A percentile compares a stretch with the other conserved stretches of the same genome.
phyloP scores from a whole-genome alignment of 2,888 invertebrate genomes.

The Nomada fucata region DNA sequence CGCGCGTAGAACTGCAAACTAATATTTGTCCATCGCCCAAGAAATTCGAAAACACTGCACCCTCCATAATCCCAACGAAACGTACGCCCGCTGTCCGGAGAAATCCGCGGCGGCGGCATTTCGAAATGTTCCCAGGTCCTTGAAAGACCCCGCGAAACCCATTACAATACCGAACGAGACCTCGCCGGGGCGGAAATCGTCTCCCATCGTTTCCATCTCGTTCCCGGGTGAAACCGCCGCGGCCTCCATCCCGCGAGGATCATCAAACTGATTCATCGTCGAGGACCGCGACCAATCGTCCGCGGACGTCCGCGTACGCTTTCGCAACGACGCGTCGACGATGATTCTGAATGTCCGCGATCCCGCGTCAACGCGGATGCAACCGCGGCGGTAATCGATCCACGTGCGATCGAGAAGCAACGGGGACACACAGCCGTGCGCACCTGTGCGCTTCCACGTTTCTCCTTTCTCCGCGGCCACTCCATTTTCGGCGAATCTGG shows the following conservation, averaged over 20 bases:
- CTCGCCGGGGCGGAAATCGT: constrained; percentile 13
- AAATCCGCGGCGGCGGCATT: background rate
- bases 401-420: constrained; percentile 39
- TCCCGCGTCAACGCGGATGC: constrained; percentile 45
- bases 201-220: background rate
- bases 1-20: too few relatives aligned
- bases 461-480: constrained; percentile 11
- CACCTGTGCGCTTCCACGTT: constrained; percentile 26
- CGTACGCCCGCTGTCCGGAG: too few relatives aligned
- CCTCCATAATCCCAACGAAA: too few relatives aligned
- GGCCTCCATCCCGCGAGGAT: constrained; percentile 46
- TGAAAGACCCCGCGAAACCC: background rate
- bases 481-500: background rate
- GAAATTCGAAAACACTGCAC: too few relatives aligned
- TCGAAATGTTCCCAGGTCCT: background rate
- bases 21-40: too few relatives aligned
- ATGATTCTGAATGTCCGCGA: constrained; percentile 59
- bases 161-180: constrained; percentile 1
- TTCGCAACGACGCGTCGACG: constrained; percentile 58
- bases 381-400: constrained; percentile 36
- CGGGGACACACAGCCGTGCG: constrained; percentile 54
- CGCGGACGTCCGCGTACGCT: constrained; percentile 37
- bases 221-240: constrained; percentile 16
- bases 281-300: constrained; percentile 41
- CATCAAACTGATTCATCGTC: constrained; percentile 49